phyloP scores from a whole-genome alignment of 1,140 invertebrate genomes.

The Teleogryllus occipitalis region DNA sequence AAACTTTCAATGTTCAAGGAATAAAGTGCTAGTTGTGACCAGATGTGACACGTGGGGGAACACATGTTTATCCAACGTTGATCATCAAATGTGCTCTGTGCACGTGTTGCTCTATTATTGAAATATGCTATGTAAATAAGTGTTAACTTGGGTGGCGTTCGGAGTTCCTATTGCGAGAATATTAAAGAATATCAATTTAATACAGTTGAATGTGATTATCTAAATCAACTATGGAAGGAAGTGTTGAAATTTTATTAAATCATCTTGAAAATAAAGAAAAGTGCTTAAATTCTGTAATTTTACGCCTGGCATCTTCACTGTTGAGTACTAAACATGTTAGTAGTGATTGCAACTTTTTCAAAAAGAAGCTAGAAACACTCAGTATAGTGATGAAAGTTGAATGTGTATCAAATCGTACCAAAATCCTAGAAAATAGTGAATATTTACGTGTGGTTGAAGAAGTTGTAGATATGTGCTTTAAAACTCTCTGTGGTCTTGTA shows the following conservation, averaged over 20 bases:
- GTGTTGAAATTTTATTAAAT: not conserved
- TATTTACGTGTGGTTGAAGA: not conserved
- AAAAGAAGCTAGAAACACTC: not conserved
- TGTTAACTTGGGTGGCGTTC: too few relatives aligned
- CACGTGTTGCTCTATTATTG: too few relatives aligned
- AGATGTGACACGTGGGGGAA: too few relatives aligned
- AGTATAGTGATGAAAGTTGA: not conserved
- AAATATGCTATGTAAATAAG: too few relatives aligned
- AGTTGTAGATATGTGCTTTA: not conserved
- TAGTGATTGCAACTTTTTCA: not conserved
- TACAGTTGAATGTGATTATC: too few relatives aligned
- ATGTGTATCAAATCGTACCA: not conserved
- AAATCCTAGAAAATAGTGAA: not conserved
- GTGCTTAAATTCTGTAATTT: not conserved
- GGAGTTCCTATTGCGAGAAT: too few relatives aligned
- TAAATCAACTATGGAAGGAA: not conserved
- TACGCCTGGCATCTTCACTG: not conserved
- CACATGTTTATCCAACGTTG: too few relatives aligned
- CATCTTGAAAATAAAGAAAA: not conserved
- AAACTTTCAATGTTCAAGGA: too few relatives aligned
- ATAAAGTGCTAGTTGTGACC: too few relatives aligned
- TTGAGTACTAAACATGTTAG: too few relatives aligned
- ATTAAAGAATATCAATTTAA: too few relatives aligned
- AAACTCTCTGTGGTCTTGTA: not conserved
- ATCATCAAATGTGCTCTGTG: too few relatives aligned